Conservation (phyloP, 2,113 vertebrate genomes). For the Cichladusa arquata region DNA sequence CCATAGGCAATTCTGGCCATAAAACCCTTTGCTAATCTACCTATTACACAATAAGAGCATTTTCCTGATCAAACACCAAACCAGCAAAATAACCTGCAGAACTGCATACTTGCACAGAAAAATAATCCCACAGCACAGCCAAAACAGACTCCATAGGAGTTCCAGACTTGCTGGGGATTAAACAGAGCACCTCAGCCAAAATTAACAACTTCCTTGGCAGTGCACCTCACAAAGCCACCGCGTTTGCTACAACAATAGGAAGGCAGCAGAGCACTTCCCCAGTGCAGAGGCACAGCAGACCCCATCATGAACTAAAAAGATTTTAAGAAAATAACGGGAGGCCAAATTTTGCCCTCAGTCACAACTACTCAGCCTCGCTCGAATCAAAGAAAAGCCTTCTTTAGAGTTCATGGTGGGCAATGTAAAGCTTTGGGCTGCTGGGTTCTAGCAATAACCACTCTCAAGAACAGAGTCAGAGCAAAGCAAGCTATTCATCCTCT, state of each 20-base stretch:
- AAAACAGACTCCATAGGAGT: slow-evolving; percentile 32
- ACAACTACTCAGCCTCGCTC: neutral
- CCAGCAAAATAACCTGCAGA: slow-evolving; percentile 30
- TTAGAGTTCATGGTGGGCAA: neutral
- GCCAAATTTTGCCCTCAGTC: neutral
- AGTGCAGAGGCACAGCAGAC: neutral
- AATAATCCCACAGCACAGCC: slow-evolving; percentile 28
- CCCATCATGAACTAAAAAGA: neutral
- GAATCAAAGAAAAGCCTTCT: neutral
- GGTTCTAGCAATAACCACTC: neutral
- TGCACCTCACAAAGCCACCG: neutral
- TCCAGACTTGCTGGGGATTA: slow-evolving; percentile 1
- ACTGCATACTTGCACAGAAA: slow-evolving; percentile 21
- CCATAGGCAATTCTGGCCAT: neutral
- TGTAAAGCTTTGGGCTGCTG: neutral
- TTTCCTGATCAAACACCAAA: neutral
- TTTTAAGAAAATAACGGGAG: neutral
- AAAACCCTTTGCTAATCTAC: neutral
- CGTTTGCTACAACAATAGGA: neutral
- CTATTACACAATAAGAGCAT: neutral
- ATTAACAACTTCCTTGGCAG: slow-evolving; percentile 58
- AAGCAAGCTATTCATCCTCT: neutral
- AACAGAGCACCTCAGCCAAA: slow-evolving; percentile 33
- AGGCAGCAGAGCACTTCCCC: neutral
- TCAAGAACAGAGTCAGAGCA: neutral